Conservation (phyloP, 2,888 invertebrate genomes). For the Drosophila pseudotakahashii region DNA sequence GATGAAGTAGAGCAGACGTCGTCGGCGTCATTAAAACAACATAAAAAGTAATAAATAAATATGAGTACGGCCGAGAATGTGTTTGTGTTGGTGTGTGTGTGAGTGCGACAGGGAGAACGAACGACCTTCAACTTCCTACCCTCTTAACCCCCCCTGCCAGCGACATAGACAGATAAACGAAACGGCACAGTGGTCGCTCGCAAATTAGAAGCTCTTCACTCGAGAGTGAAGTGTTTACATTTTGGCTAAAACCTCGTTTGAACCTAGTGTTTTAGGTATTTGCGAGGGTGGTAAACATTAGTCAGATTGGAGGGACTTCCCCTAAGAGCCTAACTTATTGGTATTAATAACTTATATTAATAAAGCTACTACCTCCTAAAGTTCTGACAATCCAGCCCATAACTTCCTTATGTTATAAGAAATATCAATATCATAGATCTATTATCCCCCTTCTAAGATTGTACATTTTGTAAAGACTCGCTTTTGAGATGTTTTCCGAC, state of each 20-base stretch:
- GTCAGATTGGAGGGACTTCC: not conserved
- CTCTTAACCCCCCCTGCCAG: constrained; percentile 35
- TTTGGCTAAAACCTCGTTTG: constrained; percentile 5
- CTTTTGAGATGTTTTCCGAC: too few relatives aligned
- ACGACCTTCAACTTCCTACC: constrained; percentile 78
- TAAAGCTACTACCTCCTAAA: too few relatives aligned
- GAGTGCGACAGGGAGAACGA: constrained; percentile 57
- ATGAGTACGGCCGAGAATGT: constrained; percentile 57
- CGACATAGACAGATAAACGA: constrained; percentile 31
- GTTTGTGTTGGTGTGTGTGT: constrained; percentile 33
- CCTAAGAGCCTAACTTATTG: not conserved
- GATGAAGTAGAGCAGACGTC: constrained; percentile 71
- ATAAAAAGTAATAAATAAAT: constrained; percentile 77
- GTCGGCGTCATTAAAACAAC: constrained; percentile 77
- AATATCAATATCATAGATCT: too few relatives aligned
- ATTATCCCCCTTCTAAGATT: too few relatives aligned
- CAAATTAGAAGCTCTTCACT: constrained; percentile 34
- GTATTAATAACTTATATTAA: too few relatives aligned
- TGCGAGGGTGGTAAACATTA: not conserved
- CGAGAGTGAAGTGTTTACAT: constrained; percentile 11
- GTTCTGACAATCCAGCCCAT: too few relatives aligned
- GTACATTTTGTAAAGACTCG: too few relatives aligned
- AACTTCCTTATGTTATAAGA: too few relatives aligned
- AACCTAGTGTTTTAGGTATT: too few relatives aligned
- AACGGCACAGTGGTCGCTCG: constrained; percentile 37